Conservation (phyloP, 1,140 invertebrate genomes). For the Stegodyphus dumicola region DNA sequence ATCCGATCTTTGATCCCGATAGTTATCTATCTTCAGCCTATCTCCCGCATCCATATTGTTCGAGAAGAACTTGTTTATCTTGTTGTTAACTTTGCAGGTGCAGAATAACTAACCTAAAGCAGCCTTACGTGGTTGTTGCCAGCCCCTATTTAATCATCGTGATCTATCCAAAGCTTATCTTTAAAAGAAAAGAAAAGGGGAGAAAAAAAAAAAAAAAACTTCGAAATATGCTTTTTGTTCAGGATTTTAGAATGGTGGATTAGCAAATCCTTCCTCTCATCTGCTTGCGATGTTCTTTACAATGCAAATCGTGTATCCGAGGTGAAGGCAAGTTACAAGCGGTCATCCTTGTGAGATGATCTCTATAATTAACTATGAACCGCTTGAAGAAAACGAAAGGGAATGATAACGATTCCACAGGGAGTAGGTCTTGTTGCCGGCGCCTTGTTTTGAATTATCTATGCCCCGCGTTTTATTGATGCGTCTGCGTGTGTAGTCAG, state of each 20-base stretch:
- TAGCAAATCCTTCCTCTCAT: background rate
- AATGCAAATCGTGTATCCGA: slow-evolving; percentile 19
- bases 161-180: slow-evolving; percentile 1
- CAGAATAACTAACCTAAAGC: slow-evolving; percentile 10
- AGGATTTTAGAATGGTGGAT: too few relatives aligned
- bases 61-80: background rate
- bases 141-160: background rate
- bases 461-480: too few relatives aligned
- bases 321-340: background rate
- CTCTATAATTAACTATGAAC: slow-evolving; percentile 4
- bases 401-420: background rate
- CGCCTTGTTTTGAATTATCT: too few relatives aligned
- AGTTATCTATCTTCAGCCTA: slow-evolving; percentile 9
- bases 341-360: background rate
- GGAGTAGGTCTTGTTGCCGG: too few relatives aligned
- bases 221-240: too few relatives aligned
- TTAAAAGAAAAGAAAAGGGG: too few relatives aligned
- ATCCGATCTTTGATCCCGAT: slow-evolving; percentile 10
- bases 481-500: too few relatives aligned
- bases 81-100: slow-evolving; percentile 2
- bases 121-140: background rate
- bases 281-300: background rate
- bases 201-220: too few relatives aligned
- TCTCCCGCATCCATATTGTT: background rate
- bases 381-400: slow-evolving; percentile 23